These are phyloP conservation scores for Cephus nigrinus DNA, from an alignment of 2,888 invertebrate genomes.

Conservation along the genomic window DNA sequence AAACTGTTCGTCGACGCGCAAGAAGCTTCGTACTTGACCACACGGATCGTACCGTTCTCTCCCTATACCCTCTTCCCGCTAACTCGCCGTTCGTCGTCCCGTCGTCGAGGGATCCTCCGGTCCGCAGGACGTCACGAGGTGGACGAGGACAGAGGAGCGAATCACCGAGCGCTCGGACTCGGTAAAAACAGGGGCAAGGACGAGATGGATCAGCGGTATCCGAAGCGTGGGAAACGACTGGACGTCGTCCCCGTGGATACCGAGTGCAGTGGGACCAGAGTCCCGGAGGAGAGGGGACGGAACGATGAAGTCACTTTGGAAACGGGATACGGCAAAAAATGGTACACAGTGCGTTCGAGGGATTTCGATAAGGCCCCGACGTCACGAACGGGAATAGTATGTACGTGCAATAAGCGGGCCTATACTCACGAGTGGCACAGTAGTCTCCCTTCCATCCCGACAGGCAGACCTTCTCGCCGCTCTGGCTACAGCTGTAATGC, in stretches of 20 bases:
- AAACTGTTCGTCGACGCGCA: too few relatives aligned
- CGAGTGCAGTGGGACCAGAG: conserved; percentile 20
- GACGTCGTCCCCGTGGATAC: not conserved
- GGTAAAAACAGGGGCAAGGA: conserved; percentile 39
- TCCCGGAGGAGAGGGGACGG: too few relatives aligned
- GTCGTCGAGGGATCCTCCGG: conserved; percentile 1
- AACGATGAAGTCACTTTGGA: too few relatives aligned
- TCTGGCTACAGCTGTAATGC: conserved; percentile 91
- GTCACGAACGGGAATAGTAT: too few relatives aligned
- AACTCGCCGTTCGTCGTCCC: conserved; percentile 1
- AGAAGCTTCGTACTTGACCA: too few relatives aligned
- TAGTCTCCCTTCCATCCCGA: conserved; percentile 95
- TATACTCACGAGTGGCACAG: conserved; percentile 89
- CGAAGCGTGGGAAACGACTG: conserved; percentile 48
- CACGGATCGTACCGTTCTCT: too few relatives aligned
- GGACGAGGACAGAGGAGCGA: conserved; percentile 27
- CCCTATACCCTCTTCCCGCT: too few relatives aligned
- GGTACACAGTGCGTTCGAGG: too few relatives aligned
- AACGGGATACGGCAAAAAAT: too few relatives aligned
- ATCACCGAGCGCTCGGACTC: conserved; percentile 10
- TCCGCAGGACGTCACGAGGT: conserved; percentile 15
- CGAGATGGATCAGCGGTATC: conserved; percentile 28
- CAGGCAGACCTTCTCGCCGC: conserved; percentile 88
- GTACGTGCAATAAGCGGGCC: too few relatives aligned
- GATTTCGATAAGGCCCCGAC: too few relatives aligned